Conservation (phyloP, 2,888 invertebrate species). For the Drosophila fungiperda region DNA sequence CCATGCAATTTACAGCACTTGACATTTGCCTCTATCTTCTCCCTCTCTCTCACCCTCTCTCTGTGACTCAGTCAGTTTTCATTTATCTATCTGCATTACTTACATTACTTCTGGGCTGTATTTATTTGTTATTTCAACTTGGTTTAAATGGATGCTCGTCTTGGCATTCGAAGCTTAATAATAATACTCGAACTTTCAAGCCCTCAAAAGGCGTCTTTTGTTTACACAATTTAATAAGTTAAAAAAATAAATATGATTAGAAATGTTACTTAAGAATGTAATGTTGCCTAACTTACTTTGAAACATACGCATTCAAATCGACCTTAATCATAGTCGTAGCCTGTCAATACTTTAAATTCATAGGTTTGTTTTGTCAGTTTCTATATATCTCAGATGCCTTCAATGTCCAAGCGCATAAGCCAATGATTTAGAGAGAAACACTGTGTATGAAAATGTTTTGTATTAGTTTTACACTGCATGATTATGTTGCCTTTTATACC, state of each 20-base stretch:
- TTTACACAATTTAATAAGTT: neutral
- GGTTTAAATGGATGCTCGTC: constrained; percentile 14
- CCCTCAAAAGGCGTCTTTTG: constrained; percentile 2
- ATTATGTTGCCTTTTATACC: neutral
- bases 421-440: neutral
- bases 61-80: neutral
- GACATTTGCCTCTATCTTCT: constrained; percentile 45
- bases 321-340: neutral
- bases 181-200: neutral
- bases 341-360: neutral
- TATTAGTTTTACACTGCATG: neutral
- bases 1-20: constrained; percentile 56
- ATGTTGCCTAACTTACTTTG: neutral
- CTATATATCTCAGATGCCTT: neutral
- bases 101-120: constrained; percentile 15
- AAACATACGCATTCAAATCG: neutral
- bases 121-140: constrained; percentile 44
- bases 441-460: neutral
- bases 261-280: neutral
- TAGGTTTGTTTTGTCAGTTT: neutral
- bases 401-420: neutral
- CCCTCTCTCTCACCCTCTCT: neutral
- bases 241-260: neutral
- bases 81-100: constrained; percentile 15
- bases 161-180: constrained; percentile 5